These are phyloP conservation scores for Turdus rufiventris DNA, from an alignment of 2,113 vertebrate species.

Conservation along the genomic window DNA sequence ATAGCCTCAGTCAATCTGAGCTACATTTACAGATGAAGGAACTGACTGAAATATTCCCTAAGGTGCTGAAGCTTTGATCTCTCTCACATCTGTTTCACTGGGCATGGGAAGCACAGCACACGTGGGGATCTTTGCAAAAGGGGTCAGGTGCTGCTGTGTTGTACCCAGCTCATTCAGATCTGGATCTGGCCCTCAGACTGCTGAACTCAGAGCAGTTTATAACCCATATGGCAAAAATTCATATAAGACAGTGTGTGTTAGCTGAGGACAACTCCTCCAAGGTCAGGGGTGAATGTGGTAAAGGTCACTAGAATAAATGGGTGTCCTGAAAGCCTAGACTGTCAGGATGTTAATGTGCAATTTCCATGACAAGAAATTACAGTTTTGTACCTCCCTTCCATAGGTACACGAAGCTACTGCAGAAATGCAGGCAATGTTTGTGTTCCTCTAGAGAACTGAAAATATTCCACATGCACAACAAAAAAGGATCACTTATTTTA, in stretches of 20 bases:
- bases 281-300: background rate
- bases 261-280: background rate
- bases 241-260: background rate
- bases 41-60: background rate
- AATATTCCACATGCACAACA: background rate
- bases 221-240: background rate
- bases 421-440: background rate
- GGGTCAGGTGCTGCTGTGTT: accelerated
- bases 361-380: background rate
- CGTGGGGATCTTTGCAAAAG: accelerated
- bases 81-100: background rate
- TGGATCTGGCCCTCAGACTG: background rate
- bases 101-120: accelerated
- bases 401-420: background rate
- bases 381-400: background rate
- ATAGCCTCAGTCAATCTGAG: background rate
- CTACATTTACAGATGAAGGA: background rate
- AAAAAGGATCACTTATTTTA: background rate
- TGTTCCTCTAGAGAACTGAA: background rate
- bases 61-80: background rate
- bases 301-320: background rate
- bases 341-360: background rate
- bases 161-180: background rate
- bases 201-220: background rate
- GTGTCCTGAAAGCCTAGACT: background rate